Evolutionary conservation across 1,140 invertebrate genomes (phyloP), one percentile per base, ranked within the genome.

Genomic region (Conus ventricosus): DNA sequence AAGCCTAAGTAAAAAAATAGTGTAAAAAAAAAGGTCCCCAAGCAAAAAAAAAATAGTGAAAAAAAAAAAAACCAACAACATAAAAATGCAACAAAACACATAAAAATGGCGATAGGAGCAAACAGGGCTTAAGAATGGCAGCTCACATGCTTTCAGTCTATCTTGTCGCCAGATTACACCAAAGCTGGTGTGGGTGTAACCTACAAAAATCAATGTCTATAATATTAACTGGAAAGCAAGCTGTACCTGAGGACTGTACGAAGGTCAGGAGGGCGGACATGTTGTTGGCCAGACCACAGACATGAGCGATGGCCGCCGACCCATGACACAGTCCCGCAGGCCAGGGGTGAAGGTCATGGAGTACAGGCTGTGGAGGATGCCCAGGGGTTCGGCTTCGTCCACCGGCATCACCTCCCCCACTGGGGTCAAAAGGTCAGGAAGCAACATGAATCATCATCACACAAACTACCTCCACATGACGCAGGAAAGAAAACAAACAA

Each of bases 261-360:
- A 96, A 96, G 27, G 95, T 94, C 89, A 98, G 95, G 2, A 98
- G 95, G 88, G 96, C 96, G 89, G 96, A 96, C 0, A 98, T 95
- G 92, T 98, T 97, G 85, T 97, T 95, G 7, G 96, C 96, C 92
- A 97, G 95, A 4, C 96, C 96, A 5, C 98, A 94, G 0, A 97
- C 96, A 93, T 97, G 96, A 0, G 97, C 96, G 0, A 97, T 96
- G 25, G 96, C 96, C 96, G 95, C 91, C 97, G 96, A 2, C 97
- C 97, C 75, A 90, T 85, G 17, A 89, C 71, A 13, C 88, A 87
- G 13, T 96, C 96, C 92, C 97, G 96, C 3, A 97, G 97, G 39
- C 89, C 83, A 84, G 96, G 95, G 78, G 96, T 96, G 91, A 97
- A 97, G 51, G 97, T 96, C 88, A 98, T 96, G 86, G 96, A 97